These are phyloP conservation scores for Mylabris phalerata DNA, from an alignment of 1,140 invertebrate genomes.

Conservation along the genomic window DNA sequence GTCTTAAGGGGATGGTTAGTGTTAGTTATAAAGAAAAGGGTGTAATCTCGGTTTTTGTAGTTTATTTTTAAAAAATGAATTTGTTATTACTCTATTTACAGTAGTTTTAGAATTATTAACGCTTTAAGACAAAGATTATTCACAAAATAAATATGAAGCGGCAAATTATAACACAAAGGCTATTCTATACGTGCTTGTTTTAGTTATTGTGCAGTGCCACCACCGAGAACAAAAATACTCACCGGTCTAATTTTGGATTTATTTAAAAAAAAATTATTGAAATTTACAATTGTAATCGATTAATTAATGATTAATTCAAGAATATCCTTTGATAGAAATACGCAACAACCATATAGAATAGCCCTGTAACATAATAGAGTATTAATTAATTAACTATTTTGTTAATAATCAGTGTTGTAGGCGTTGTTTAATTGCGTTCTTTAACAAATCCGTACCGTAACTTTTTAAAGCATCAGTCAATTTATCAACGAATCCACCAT, in stretches of 20 bases:
- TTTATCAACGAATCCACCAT: conserved; percentile 18
- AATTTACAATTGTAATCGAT: conserved; percentile 2
- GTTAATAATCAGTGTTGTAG: not conserved
- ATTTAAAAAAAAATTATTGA: conserved; percentile 4
- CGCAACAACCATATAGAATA: conserved; percentile 23
- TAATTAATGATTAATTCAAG: conserved; percentile 10
- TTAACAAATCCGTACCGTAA: conserved; percentile 25
- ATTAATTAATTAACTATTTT: conserved; percentile 5
- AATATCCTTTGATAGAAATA: conserved; percentile 22
- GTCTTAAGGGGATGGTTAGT: no score
- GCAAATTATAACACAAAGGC: conserved; percentile 6
- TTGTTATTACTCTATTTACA: no score
- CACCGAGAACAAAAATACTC: conserved; percentile 10
- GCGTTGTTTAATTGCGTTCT: conserved; percentile 16
- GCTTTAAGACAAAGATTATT: no score
- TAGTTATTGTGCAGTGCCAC: conserved; percentile 2
- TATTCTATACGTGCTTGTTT: conserved; percentile 5
- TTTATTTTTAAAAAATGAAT: no score
- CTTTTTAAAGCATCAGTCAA: conserved; percentile 17
- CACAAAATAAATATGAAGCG: not conserved
- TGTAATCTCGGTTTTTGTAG: no score
- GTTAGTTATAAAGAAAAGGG: no score
- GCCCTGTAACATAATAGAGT: conserved; percentile 23
- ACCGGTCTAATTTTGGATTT: not conserved
- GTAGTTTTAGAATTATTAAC: no score